Evolutionary conservation across 2,113 vertebrate species (phyloP).

Genomic region (Hippotragus niger): DNA sequence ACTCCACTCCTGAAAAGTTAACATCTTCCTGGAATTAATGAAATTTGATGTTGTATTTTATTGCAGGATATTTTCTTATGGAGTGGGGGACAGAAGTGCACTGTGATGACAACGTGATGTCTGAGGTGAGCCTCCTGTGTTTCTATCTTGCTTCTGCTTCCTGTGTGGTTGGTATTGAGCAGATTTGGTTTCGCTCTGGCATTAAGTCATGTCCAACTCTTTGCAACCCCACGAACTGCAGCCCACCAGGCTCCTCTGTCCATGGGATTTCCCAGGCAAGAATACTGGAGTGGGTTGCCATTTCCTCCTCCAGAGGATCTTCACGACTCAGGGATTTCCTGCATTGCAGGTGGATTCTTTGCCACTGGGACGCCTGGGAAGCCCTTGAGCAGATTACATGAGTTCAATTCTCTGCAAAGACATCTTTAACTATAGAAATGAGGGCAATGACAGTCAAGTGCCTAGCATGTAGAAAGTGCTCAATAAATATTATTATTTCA

Average conservation of each 20-base stretch:
- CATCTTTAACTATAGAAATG: not conserved
- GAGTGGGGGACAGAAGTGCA: not conserved
- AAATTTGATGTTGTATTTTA: not conserved
- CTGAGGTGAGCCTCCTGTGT: too few relatives aligned
- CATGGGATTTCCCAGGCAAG: not conserved
- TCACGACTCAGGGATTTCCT: not conserved
- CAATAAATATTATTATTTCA: not conserved
- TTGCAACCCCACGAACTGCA: not conserved
- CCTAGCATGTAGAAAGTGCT: not conserved
- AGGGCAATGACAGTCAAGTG: not conserved
- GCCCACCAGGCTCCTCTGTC: not conserved
- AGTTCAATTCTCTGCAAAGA: not conserved
- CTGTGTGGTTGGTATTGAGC: rapidly evolving
- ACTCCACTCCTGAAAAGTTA: not conserved
- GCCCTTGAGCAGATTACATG: not conserved
- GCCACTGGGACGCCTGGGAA: not conserved
- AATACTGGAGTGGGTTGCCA: not conserved
- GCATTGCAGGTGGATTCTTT: not conserved
- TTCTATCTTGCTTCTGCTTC: not conserved
- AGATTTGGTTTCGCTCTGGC: not conserved
- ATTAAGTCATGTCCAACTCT: not conserved
- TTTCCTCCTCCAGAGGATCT: not conserved
- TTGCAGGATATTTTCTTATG: not conserved
- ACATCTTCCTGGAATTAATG: not conserved
- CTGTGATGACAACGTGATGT: rapidly evolving